A percentile compares a stretch with the other conserved stretches of the same genome.
These are phyloP conservation scores for Aphelocoma coerulescens DNA, from an alignment of 2,113 vertebrate species.

Conservation along the genomic window DNA sequence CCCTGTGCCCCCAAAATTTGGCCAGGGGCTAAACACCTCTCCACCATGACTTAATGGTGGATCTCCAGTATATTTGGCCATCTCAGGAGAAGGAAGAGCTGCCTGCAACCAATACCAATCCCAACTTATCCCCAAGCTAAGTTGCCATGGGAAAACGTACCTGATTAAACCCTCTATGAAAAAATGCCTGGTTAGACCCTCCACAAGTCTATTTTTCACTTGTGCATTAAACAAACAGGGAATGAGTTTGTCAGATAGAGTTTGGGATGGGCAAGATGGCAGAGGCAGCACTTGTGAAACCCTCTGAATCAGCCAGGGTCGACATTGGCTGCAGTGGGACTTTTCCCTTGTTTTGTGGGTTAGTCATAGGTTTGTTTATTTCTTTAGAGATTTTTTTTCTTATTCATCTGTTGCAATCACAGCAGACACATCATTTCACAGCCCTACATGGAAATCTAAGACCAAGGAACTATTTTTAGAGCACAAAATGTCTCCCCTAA, in stretches of 20 bases:
- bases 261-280: background rate
- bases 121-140: background rate
- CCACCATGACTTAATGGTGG: fast-evolving
- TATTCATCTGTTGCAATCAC: conserved; percentile 22
- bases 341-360: conserved; percentile 1
- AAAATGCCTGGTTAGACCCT: background rate
- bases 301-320: background rate
- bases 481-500: background rate
- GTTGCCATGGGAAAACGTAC: background rate
- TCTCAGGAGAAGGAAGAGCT: background rate
- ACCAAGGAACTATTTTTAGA: conserved; percentile 49
- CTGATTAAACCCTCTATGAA: background rate
- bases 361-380: conserved; percentile 39
- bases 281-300: background rate
- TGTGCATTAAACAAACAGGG: background rate
- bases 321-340: background rate
- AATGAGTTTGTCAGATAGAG: background rate
- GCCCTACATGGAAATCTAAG: conserved; percentile 57
- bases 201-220: background rate
- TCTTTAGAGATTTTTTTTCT: background rate
- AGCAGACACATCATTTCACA: conserved; percentile 32
- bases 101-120: background rate
- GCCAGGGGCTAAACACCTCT: background rate
- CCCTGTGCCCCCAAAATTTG: background rate
- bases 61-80: background rate